A percentile compares a stretch with the other conserved stretches of the same genome.
Evolutionary conservation across 2,888 invertebrate species (phyloP).

Genomic region (Rhyacophila evoluta): DNA sequence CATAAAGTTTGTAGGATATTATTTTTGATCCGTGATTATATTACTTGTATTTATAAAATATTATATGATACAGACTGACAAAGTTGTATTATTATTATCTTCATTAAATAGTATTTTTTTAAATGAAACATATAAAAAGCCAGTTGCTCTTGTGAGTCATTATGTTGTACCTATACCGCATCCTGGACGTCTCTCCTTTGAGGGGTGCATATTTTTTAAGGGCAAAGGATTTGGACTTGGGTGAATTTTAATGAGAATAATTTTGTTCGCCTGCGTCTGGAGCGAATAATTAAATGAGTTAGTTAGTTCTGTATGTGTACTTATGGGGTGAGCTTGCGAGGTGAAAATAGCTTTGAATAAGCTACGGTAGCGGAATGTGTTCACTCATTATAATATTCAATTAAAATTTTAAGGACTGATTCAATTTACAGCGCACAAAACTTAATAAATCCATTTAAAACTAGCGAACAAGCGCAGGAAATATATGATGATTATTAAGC

Average conservation of each 20-base stretch:
- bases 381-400: constrained; percentile 25
- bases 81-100: neutral
- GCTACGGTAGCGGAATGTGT: constrained; percentile 15
- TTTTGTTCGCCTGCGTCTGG: constrained; percentile 38
- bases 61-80: too few species aligned
- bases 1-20: too few species aligned
- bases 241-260: constrained; percentile 51
- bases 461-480: too few species aligned
- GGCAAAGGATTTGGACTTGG: constrained; percentile 45
- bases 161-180: neutral
- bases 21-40: too few species aligned
- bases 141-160: neutral
- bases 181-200: neutral
- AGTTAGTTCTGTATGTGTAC: neutral
- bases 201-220: constrained; percentile 41
- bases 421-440: neutral
- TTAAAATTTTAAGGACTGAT: constrained; percentile 8
- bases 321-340: neutral
- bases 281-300: constrained; percentile 31
- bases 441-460: too few species aligned
- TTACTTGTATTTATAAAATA: too few species aligned
- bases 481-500: too few species aligned
- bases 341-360: constrained; percentile 26
- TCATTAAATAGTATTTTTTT: neutral
- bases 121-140: too few species aligned